Percentiles rank a stretch among this genome's conserved stretches.
These are phyloP conservation scores for Lagorchestes hirsutus DNA, from an alignment of 2,797 vertebrate species.

Conservation along the genomic window DNA sequence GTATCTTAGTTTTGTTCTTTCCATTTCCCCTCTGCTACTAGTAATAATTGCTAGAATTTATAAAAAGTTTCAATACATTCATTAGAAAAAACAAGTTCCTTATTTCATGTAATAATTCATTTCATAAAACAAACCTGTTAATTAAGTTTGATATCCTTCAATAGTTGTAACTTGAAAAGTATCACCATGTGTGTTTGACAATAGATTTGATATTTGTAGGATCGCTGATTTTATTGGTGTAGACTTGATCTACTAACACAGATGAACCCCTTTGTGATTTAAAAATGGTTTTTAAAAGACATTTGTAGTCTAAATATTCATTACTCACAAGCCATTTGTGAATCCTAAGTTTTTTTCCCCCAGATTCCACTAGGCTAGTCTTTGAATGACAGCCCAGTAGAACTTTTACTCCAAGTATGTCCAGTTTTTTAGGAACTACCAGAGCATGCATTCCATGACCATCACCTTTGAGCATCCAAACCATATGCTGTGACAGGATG, in stretches of 20 bases:
- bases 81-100: too few relatives aligned
- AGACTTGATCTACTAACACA: neutral
- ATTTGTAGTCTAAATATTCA: neutral
- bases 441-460: neutral
- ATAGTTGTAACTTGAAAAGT: neutral
- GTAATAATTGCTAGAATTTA: neutral
- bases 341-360: neutral
- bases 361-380: neutral
- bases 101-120: neutral
- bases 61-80: too few relatives aligned
- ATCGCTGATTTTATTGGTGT: neutral
- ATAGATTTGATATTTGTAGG: neutral
- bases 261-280: neutral
- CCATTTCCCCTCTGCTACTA: neutral
- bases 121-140: neutral
- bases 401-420: neutral
- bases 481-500: neutral
- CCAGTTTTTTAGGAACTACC: neutral
- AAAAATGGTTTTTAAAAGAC: neutral
- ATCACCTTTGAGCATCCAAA: neutral
- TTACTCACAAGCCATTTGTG: neutral
- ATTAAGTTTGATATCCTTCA: neutral
- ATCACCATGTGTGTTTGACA: neutral
- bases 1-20: neutral
- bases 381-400: neutral